Percentiles rank a stretch among this genome's conserved stretches.
phyloP scores from a whole-genome alignment of 2,113 vertebrate species.

The Uria aalge region DNA sequence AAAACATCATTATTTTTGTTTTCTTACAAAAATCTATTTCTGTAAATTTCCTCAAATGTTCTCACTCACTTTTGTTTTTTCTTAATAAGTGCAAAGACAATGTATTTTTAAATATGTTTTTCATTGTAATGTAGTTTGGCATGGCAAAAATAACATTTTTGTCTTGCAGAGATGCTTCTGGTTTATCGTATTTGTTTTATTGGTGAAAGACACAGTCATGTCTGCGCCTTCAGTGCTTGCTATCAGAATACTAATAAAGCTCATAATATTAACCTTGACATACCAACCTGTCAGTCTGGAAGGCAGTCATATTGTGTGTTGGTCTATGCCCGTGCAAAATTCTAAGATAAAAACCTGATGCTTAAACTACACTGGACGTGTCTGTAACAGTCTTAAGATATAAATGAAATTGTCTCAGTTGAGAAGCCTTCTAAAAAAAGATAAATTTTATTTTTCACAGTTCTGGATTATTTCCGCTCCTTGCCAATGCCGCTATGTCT shows the following conservation, averaged over 20 bases:
- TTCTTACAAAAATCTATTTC: not conserved
- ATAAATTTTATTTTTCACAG: constrained; percentile 65
- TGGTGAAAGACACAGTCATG: not conserved
- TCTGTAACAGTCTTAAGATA: not conserved
- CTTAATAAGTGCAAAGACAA: not conserved
- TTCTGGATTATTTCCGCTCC: constrained; percentile 95
- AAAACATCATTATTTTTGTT: not conserved
- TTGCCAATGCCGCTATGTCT: constrained; percentile 98
- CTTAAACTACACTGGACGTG: not conserved
- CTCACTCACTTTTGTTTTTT: not conserved
- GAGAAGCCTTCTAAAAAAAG: not conserved
- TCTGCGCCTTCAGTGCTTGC: not conserved
- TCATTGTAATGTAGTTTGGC: not conserved
- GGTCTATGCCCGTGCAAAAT: not conserved
- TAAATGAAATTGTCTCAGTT: not conserved
- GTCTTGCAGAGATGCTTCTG: not conserved
- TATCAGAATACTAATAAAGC: not conserved
- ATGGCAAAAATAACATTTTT: not conserved
- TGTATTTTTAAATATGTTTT: not conserved
- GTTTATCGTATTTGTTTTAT: not conserved
- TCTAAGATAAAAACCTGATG: not conserved
- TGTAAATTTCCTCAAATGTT: not conserved
- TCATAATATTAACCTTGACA: not conserved
- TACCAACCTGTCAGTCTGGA: not conserved
- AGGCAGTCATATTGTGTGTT: not conserved